Evolutionary conservation across 2,888 invertebrate species (phyloP), one percentile per base, ranked within the genome.

Genomic region (Callyntrura sp.): DNA sequence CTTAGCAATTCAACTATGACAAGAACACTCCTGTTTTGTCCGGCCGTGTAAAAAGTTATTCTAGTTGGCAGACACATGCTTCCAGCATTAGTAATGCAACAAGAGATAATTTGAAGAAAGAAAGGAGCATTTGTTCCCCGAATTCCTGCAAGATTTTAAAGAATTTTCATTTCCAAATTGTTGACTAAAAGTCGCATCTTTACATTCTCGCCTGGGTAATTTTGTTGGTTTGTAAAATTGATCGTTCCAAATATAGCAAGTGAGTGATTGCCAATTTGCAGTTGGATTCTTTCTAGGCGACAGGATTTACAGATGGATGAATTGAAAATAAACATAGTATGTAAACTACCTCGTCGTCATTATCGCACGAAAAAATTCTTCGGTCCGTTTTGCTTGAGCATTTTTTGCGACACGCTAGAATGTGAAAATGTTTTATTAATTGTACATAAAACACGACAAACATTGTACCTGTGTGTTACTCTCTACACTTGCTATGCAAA

Each of bases 231-330:
- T 85, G 81, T 88, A 68, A 79, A 88, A 84, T 84, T 88, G 78
- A 88, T 88, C 78, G 84, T 51, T 78, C 84, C 88, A 88, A 84
- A 88, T 84, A 84, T 88, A 88, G 88, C 84, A 88, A 88, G 55
- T 88, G 88, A 88, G 84, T 88, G 88, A 88, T 88, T 88, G 88
- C 88, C 84, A 88, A 88, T 88, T 88, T 84, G 88, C 88, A 88
- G 88, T 88, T 84, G 84, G 78, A 88, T 88, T 83, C 76, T 88
- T 88, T 85, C 45, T 65, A 76, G 65, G 78, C 78, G 82, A 76
- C 82, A 88, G 62, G 79, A 86, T 79, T 55, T 55, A 45, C 70
- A 76, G 86, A 60, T 82, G 87, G 60, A 81, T 88, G 79, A 55
- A 86, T 79, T 84, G 51, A 55, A n/a, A 11, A n/a, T 35, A 62